Evolutionary conservation across 2,113 vertebrate genomes (phyloP).

Genomic region (Cochlearius cochlearius): DNA sequence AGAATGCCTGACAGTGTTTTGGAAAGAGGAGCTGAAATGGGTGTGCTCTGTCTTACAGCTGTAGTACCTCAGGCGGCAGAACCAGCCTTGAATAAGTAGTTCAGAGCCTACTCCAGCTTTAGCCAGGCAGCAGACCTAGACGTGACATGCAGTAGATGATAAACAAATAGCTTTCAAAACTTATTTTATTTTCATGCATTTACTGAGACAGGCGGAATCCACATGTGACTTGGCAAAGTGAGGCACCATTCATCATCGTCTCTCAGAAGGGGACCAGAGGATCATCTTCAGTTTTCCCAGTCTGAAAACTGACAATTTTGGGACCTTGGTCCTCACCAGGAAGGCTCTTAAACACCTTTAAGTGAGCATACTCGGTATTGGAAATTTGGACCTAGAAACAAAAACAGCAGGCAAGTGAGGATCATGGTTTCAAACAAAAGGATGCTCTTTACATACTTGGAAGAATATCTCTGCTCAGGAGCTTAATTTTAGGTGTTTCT

Average conservation of each 20-base stretch:
- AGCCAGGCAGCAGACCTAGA: background rate
- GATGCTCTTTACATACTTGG: background rate
- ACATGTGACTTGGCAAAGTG: background rate
- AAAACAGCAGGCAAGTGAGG: background rate
- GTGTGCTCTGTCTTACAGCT: background rate
- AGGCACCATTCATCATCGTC: background rate
- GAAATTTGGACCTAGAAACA: slow-evolving; percentile 72
- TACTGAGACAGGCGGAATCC: background rate
- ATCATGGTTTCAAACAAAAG: background rate
- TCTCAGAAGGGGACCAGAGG: slow-evolving; percentile 72
- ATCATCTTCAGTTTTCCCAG: slow-evolving; percentile 69
- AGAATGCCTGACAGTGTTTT: background rate
- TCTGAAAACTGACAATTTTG: slow-evolving; percentile 27
- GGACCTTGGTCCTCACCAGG: background rate
- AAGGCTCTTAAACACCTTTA: slow-evolving; percentile 64
- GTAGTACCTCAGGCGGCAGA: background rate
- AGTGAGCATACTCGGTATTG: background rate
- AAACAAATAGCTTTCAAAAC: background rate
- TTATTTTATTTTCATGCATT: background rate
- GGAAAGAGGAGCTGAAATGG: background rate
- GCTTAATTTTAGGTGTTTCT: background rate
- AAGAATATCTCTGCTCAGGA: background rate
- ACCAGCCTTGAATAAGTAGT: background rate
- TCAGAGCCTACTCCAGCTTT: background rate
- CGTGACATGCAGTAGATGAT: accelerated